Evolutionary conservation across 35 echinoderm and acorn worm genomes (phyloP), one percentile per base, ranked within the genome.

Genomic region (Patiria miniata): DNA sequence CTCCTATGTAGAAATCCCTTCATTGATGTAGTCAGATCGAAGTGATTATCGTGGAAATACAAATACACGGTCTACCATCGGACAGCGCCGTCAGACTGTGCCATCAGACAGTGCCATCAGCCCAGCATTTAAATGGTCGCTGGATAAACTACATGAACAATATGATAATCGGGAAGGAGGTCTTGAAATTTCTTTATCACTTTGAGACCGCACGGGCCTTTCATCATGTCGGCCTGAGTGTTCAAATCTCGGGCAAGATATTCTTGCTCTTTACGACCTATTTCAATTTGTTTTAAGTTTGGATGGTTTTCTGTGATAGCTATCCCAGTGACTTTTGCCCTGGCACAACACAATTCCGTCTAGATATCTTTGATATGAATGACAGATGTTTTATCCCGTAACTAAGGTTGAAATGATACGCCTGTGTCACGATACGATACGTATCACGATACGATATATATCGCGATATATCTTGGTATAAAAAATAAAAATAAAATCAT

Each of bases 251-350:
- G 73, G n/a, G 87, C 87, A 23, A 91, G 81, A 14, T 58, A 19
- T 52, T 40, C 51, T 40, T 91, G 88, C 8, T 86, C 61, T 53
- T 83, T 86, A 19, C 18, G 55, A 7, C 52, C 21, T 37, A 29
- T 8, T 83, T 39, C 10, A 12, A 58, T 78, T 21, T 65, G 60
- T 65, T 65, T 65, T 65, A 65, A 30, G 7, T 77, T 16, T 30
- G 68, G 83, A 57, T 81, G 87, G 7, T 85, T 61, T 80, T 87
- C 79, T 15, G 47, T 69, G 33, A 47, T 54, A 9, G 88, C 83
- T 14, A 90, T 94, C 7, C 56, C 83, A 0, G 93, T 94, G 17
- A 87, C 88, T n/a, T 90, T 90, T 1, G 92, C 93, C 69, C 80
- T 80, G 8, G 83, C 59, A 50, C 73, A 90, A 61, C 93, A 90